These are phyloP conservation scores for Drosophila fungiperda DNA, from an alignment of 2,888 invertebrate species.

Conservation along the genomic window DNA sequence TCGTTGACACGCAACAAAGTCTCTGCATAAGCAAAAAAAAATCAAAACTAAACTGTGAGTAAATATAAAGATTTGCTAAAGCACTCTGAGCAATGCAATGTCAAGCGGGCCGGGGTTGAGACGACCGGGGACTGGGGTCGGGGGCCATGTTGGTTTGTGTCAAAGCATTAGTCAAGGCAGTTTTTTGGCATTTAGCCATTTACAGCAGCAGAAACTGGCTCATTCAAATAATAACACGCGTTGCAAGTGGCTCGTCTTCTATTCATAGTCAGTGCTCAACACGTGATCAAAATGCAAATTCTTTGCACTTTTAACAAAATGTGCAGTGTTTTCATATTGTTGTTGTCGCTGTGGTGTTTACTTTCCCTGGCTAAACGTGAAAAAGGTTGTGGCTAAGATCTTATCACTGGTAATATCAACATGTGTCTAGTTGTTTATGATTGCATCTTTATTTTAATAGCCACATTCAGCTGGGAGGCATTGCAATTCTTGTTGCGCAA, in stretches of 20 bases:
- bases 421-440: slow-evolving; percentile 30
- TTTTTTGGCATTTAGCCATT: slow-evolving; percentile 44
- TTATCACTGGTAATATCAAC: slow-evolving; percentile 23
- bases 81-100: slow-evolving; percentile 49
- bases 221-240: slow-evolving; percentile 70
- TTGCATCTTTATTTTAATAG: slow-evolving; percentile 29
- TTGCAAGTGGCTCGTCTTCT: slow-evolving; percentile 53
- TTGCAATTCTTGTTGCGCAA: slow-evolving; percentile 68
- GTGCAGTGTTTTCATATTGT: slow-evolving; percentile 34
- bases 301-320: slow-evolving; percentile 32
- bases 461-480: slow-evolving; percentile 48
- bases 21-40: slow-evolving; percentile 34
- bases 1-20: slow-evolving; percentile 65
- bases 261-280: slow-evolving; percentile 15
- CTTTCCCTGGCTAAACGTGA: slow-evolving; percentile 59
- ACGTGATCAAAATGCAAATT: slow-evolving; percentile 64
- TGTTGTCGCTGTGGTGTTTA: slow-evolving; percentile 38
- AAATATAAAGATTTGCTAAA: slow-evolving; percentile 15
- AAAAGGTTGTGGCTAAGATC: slow-evolving; percentile 56
- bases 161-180: slow-evolving; percentile 9
- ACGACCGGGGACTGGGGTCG: slow-evolving; percentile 8
- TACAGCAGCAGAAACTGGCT: slow-evolving; percentile 44
- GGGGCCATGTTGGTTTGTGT: slow-evolving; percentile 14
- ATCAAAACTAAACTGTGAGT: slow-evolving; percentile 1
- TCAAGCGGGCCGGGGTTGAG: slow-evolving; percentile 40